Evolutionary conservation across 2,888 invertebrate species (phyloP), one percentile per base, ranked within the genome.

Genomic region (Pammene aurita): DNA sequence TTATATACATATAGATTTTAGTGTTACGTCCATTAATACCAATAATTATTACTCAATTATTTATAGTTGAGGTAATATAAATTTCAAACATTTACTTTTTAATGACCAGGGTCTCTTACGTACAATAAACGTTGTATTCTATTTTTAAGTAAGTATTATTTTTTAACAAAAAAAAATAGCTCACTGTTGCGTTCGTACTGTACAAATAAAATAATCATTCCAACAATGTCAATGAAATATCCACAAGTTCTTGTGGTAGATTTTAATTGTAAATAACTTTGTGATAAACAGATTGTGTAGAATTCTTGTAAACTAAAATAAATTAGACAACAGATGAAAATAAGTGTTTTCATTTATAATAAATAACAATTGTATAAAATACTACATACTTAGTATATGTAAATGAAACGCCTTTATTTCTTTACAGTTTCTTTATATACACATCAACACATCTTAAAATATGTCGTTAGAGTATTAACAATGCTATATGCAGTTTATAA

Each of bases 361-460:
- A 10, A 58, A 1, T 26, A 4, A 26, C 4, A 26, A n/a, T n/a
- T n/a, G 26, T 2, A 4, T 4, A 26, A 26, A 26, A 46, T 13
- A 34, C 35, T 35, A 41, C 6, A 41, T 41, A 1, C 14, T 11
- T 52, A 26, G 4, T 13, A n/a, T 61, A 46, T n/a, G 7, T 13
- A 79, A 80, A 80, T 73, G 74, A 78, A 82, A 80, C 70, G 76
- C 72, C 62, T 70, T 74, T 42, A 13, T 74, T 72, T 75, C 70
- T 62, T 78, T 74, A 80, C 80, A 80, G 77, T 83, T 85, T 82
- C 60, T 84, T 86, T 88, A 86, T 89, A 77, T 89, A 89, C 87
- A 88, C 88, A 85, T 87, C 83, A 89, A 89, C 86, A 84, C 80
- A 84, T 85, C 84, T 78, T 82, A 82, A 78, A 77, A 80, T 80